A percentile compares a stretch with the other conserved stretches of the same genome.
These are phyloP conservation scores for Perithous albicinctus DNA, from an alignment of 2,888 invertebrate genomes.

Conservation along the genomic window DNA sequence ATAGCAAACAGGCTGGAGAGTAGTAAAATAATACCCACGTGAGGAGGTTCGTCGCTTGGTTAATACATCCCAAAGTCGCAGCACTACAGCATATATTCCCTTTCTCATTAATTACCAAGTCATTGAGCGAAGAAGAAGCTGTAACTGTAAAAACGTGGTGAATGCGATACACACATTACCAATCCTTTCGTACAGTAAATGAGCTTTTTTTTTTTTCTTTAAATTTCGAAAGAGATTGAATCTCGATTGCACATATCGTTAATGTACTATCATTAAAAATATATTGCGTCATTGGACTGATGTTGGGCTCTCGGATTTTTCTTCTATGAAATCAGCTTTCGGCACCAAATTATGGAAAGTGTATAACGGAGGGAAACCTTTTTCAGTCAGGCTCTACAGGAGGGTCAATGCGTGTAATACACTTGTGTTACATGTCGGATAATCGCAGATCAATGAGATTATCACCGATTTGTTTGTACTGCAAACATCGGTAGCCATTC, in stretches of 20 bases:
- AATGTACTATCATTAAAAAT: conserved; percentile 18
- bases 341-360: neutral
- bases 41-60: neutral
- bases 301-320: neutral
- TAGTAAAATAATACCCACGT: conserved; percentile 6
- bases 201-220: neutral
- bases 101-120: conserved; percentile 37
- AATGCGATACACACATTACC: conserved; percentile 12
- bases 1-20: conserved; percentile 16
- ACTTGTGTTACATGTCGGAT: conserved; percentile 12
- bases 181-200: neutral
- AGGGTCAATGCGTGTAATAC: conserved; percentile 4
- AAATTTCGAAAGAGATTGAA: conserved; percentile 12
- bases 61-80: neutral
- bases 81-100: conserved; percentile 11
- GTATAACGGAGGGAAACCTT: neutral
- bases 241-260: conserved; percentile 4
- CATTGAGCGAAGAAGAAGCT: conserved; percentile 40
- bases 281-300: neutral
- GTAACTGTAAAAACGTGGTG: conserved; percentile 37
- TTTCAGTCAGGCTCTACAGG: neutral
- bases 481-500: conserved; percentile 59
- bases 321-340: conserved; percentile 1
- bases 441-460: conserved; percentile 50
- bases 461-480: conserved; percentile 52